Evolutionary conservation across 2,888 invertebrate species (phyloP).

Genomic region (Microctonus hyperodae): DNA sequence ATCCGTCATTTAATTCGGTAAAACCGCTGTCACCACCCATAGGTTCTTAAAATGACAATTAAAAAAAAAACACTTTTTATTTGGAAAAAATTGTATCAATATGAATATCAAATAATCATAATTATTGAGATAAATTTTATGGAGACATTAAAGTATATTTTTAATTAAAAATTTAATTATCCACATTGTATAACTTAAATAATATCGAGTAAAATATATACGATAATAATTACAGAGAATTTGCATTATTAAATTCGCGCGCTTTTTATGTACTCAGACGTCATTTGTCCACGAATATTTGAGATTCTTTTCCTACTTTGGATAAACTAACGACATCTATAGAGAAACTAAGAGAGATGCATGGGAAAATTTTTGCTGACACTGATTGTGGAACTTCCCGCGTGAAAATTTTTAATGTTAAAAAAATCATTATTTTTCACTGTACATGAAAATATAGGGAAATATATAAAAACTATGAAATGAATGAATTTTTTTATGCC

Average conservation of each 20-base stretch:
- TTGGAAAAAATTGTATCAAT: background rate
- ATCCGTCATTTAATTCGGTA: slow-evolving; percentile 55
- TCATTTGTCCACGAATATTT: slow-evolving; percentile 27
- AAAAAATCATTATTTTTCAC: slow-evolving; percentile 24
- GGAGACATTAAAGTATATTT: too few relatives aligned
- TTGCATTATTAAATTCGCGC: slow-evolving; percentile 48
- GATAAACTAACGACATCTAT: slow-evolving; percentile 19
- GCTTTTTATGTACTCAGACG: slow-evolving; percentile 54
- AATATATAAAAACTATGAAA: background rate
- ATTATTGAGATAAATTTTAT: too few relatives aligned
- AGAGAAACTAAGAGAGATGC: background rate
- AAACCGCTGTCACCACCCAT: slow-evolving; percentile 57
- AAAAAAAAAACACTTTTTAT: background rate
- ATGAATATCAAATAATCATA: background rate
- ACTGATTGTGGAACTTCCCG: slow-evolving; percentile 49
- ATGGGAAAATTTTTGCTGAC: slow-evolving; percentile 40
- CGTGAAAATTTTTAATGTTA: slow-evolving; percentile 42
- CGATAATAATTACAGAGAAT: slow-evolving; percentile 28
- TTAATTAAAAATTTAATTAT: background rate
- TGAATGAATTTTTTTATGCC: background rate
- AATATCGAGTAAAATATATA: background rate
- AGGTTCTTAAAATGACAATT: slow-evolving; percentile 46
- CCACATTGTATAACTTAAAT: background rate
- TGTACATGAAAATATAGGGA: slow-evolving; percentile 11
- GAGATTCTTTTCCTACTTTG: background rate